Evolutionary conservation across 1,140 invertebrate species (phyloP).

Genomic region (Scaptomyza pallida): DNA sequence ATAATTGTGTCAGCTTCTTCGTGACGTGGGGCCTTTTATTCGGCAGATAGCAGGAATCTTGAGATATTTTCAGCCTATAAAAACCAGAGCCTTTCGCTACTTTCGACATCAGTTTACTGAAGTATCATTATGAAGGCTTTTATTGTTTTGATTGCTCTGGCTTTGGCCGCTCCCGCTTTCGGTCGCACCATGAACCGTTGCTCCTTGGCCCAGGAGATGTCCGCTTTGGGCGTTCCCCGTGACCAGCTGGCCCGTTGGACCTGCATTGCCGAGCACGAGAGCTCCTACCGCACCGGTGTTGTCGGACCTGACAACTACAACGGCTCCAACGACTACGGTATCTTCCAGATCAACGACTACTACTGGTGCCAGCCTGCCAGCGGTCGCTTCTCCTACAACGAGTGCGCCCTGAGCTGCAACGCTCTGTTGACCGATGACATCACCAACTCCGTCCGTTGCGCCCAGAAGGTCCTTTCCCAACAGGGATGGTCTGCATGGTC

Average conservation of each 20-base stretch:
- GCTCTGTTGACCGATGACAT: conserved; percentile 49
- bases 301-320: conserved; percentile 50
- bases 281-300: conserved; percentile 46
- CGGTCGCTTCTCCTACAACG: conserved; percentile 47
- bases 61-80: conserved; percentile 21
- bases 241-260: conserved; percentile 49
- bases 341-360: conserved; percentile 72
- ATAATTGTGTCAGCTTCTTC: too few species aligned
- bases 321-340: conserved; percentile 64
- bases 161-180: conserved; percentile 26
- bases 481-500: conserved; percentile 66
- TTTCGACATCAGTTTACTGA: conserved; percentile 25
- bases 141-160: conserved; percentile 43
- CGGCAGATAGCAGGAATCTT: conserved; percentile 61
- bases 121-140: conserved; percentile 46
- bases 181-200: conserved; percentile 69
- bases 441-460: conserved; percentile 49
- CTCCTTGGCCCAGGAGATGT: conserved; percentile 70
- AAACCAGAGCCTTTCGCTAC: background rate
- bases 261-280: conserved; percentile 58
- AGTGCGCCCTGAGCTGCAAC: conserved; percentile 39
- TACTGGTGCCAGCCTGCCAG: conserved; percentile 66
- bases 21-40: too few species aligned
- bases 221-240: conserved; percentile 40
- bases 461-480: conserved; percentile 37